Evolutionary conservation across 2,888 invertebrate species (phyloP).

Genomic region (Drosophila subquinaria): DNA sequence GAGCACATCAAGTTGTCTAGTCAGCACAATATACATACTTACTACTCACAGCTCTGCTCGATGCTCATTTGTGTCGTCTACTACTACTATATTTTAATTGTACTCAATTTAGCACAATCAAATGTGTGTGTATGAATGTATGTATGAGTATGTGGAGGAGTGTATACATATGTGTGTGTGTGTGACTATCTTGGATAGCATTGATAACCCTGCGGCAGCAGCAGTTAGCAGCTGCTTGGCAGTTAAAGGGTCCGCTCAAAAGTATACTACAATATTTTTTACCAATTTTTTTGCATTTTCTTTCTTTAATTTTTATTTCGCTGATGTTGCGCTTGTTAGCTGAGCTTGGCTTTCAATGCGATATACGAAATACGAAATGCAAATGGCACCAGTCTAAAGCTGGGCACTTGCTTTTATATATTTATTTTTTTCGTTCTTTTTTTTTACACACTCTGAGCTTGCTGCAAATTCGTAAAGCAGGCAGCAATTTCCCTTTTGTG

Average conservation of each 20-base stretch:
- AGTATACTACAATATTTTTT: constrained; percentile 35
- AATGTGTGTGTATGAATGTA: constrained; percentile 12
- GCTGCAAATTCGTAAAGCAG: constrained; percentile 57
- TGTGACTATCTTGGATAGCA: constrained; percentile 19
- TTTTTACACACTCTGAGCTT: constrained; percentile 10
- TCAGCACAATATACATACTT: constrained; percentile 42
- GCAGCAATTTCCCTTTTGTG: constrained; percentile 60
- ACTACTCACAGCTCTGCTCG: constrained; percentile 24
- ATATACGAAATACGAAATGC: constrained; percentile 51
- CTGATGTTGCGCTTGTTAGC: constrained; percentile 74
- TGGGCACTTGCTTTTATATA: constrained; percentile 66
- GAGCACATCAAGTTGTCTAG: constrained; percentile 44
- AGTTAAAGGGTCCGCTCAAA: constrained; percentile 52
- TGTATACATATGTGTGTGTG: constrained; percentile 1
- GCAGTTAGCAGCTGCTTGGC: background rate
- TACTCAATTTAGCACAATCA: constrained; percentile 63
- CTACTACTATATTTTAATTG: constrained; percentile 61
- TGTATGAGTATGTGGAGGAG: constrained; percentile 5
- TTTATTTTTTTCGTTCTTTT: constrained; percentile 11
- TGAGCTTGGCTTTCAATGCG: constrained; percentile 59
- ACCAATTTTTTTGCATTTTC: constrained; percentile 3
- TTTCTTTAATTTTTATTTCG: constrained; percentile 57
- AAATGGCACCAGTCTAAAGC: constrained; percentile 73
- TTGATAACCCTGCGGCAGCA: constrained; percentile 46
- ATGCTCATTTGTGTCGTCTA: constrained; percentile 37